Evolutionary conservation across 2,113 vertebrate species (phyloP), one percentile per base, ranked within the genome.

Genomic region (Erpornis zantholeuca): DNA sequence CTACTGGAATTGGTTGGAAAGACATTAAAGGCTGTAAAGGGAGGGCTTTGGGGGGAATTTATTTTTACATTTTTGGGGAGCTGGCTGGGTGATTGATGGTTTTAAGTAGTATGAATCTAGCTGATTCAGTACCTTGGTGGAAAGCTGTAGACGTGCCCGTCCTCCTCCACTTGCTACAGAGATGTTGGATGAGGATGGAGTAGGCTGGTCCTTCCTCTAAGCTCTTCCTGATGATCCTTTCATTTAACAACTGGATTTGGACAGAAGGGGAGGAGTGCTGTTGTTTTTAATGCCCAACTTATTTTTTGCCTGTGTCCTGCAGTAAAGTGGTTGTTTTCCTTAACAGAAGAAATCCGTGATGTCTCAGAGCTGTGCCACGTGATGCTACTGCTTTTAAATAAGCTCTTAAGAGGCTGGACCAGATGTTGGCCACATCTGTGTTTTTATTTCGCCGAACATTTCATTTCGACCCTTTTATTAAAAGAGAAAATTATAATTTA

Each of bases 371-470:
- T 8, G 9, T 82, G 94, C 96, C 95, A 98, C 75, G 66, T 92
- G 82, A 84, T 22, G 15, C 89, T 63, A 11, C 65, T 93, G 92
- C 95, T 96, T 94, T 97, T 94, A 95, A 96, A 96, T 96, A 92
- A 96, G 82, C 96, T 95, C 90, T 95, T 94, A 96, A 97, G 95
- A 96, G 94, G 88, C 64, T 70, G 82, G 90, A 86, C 97, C 96
- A 97, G 94, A 97, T 96, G 91, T 92, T 93, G 87, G 56, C 69
- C 93, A 94, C 97, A 97, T 97, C 97, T 97, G 96, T 96, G 92
- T 94, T 97, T 97, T 93, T 69, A 86, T 95, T 94, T 94, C 3
- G 0, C 47, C 2, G 15, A 91, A 91, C 40, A 47, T 92, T 96
- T 75, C 38, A 69, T 95, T 94, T 94, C 0, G 18, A 44, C 61